A percentile compares a stretch with the other conserved stretches of the same genome.
phyloP scores from a whole-genome alignment of 64 coral and sea anemone species.

The Catalaphyllia jardinei region DNA sequence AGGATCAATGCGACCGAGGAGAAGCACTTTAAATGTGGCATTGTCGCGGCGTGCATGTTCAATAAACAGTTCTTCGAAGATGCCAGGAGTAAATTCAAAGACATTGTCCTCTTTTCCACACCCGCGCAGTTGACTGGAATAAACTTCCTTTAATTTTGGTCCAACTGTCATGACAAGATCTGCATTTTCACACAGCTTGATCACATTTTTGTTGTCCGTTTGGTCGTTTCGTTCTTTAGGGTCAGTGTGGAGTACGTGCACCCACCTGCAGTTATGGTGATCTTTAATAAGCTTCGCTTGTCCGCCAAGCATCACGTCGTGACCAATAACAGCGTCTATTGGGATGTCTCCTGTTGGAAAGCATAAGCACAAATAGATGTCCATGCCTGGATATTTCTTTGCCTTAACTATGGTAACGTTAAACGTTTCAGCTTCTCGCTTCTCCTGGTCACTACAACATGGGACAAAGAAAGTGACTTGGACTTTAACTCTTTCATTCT shows the following conservation, averaged over 20 bases:
- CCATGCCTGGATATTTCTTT: not conserved
- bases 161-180: not conserved
- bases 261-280: not conserved
- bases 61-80: not conserved
- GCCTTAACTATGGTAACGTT: not conserved
- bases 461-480: slow-evolving; percentile 9
- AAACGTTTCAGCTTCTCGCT: not conserved
- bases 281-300: not conserved
- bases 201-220: not conserved
- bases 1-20: not conserved
- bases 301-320: not conserved
- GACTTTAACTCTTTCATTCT: not conserved
- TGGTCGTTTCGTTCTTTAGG: not conserved
- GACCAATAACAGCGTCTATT: slow-evolving; percentile 4
- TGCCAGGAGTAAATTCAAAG: not conserved
- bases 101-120: not conserved
- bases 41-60: too few species aligned
- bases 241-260: not conserved
- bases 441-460: not conserved
- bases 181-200: not conserved
- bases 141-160: not conserved
- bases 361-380: not conserved
- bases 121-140: not conserved
- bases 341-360: not conserved
- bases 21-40: not conserved